Percentiles rank a stretch among this genome's conserved stretches.
Conservation (phyloP, 1,140 invertebrate species). For the Adelges cooleyi region DNA sequence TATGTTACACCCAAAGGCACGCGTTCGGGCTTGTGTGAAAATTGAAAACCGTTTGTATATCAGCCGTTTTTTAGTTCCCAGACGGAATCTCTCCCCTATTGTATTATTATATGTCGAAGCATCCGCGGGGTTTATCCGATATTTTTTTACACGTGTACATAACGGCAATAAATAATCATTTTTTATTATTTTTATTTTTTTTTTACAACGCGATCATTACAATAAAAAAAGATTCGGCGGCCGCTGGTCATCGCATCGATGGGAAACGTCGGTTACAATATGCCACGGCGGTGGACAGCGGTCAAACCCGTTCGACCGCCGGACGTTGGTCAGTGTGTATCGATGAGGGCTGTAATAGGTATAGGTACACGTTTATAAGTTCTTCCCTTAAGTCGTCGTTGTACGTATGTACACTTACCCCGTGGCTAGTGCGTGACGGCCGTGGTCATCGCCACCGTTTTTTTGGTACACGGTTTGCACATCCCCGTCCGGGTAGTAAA, state of each 20-base stretch:
- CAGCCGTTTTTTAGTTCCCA: too few species aligned
- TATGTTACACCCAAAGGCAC: not conserved
- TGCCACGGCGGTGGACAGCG: not conserved
- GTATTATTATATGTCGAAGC: too few species aligned
- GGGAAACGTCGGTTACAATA: slow-evolving; percentile 27
- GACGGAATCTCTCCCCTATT: too few species aligned
- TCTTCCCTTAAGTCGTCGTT: not conserved
- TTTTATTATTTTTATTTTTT: not conserved
- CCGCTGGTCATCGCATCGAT: slow-evolving; percentile 14
- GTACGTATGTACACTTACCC: too few species aligned
- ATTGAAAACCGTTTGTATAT: too few species aligned
- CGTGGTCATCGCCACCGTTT: not conserved
- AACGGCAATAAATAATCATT: not conserved
- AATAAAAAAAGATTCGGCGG: slow-evolving; percentile 2
- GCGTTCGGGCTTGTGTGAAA: not conserved
- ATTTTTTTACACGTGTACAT: not conserved
- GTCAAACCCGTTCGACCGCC: slow-evolving; percentile 28
- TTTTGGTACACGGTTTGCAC: slow-evolving; percentile 24
- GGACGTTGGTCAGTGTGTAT: slow-evolving; percentile 27
- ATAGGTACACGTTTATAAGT: not conserved
- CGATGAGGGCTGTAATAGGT: not conserved
- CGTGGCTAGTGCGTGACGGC: too few species aligned
- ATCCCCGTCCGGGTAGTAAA: not conserved
- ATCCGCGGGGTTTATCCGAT: not conserved
- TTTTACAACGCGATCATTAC: not conserved